Conservation (phyloP, 2,888 invertebrate species). For the Cosmorhoe ocellata region DNA sequence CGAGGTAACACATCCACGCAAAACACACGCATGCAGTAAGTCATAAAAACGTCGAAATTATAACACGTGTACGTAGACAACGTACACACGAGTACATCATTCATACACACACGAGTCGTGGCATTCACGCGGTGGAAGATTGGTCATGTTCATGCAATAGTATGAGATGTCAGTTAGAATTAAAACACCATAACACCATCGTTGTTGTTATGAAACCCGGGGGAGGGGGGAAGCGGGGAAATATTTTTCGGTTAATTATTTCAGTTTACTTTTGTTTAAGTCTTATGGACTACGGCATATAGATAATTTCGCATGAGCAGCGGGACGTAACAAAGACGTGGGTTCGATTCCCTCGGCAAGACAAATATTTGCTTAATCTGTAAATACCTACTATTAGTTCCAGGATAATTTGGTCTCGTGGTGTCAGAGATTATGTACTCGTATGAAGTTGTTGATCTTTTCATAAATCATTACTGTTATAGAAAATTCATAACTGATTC, state of each 20-base stretch:
- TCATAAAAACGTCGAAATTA: neutral
- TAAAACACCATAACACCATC: conserved; percentile 65
- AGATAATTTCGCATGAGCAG: too few relatives aligned
- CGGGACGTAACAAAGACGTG: too few relatives aligned
- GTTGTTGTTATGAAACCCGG: conserved; percentile 69
- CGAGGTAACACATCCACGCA: conserved; percentile 28
- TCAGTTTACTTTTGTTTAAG: neutral
- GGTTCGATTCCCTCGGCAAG: too few relatives aligned
- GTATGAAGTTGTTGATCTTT: too few relatives aligned
- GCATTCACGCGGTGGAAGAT: conserved; percentile 35
- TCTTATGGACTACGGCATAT: too few relatives aligned
- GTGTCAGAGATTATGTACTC: too few relatives aligned
- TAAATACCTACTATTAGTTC: too few relatives aligned
- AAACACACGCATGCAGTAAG: conserved; percentile 30
- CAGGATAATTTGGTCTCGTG: too few relatives aligned
- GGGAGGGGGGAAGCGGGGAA: conserved; percentile 57
- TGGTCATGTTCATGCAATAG: conserved; percentile 62
- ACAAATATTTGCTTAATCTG: too few relatives aligned
- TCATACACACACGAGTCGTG: neutral
- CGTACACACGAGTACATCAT: conserved; percentile 16
- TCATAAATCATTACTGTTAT: too few relatives aligned
- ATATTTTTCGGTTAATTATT: conserved; percentile 42
- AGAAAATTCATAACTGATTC: too few relatives aligned
- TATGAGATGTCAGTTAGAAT: conserved; percentile 55
- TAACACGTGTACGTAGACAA: conserved; percentile 12